Base-by-base conservation (phyloP, 2,797 vertebrate species). In the Hippoglossus hippoglossus region DNA sequence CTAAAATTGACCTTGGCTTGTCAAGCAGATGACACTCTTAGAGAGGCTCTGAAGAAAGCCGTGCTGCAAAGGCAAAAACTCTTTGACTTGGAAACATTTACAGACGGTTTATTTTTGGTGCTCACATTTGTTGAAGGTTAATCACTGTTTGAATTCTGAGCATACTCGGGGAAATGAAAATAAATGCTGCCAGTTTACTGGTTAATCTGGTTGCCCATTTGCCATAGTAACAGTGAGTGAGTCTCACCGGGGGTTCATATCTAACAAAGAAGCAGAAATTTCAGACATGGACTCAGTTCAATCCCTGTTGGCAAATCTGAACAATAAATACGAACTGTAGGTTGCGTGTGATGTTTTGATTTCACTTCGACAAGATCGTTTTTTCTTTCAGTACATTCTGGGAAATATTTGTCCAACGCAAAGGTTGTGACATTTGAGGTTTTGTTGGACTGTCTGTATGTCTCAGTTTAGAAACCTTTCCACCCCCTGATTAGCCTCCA, bases 401-500 rank as follows among this genome's bases (percentile, higher is more conserved):
- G 55, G 25, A 61, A 81, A 67, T 46, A 60, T 76, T 81, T 11
- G 15, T 58, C 26, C 67, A 6, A 71, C 44, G 54, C 62, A 80
- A 87, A 84, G 82, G 83, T 81, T 61, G 26, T 58, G 79, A 80
- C 77, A 81, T 84, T 86, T 84, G 66, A 62, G 63, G 58, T 66
- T 80, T 67, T 61, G 67, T 77, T 71, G 65, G 73, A 63, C 79
- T 4, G 65, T 82, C 59, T 80, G 70, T 65, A 59, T 51, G 70
- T 83, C 77, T 75, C 84, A 74, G 76, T 83, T 77, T 65, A 62
- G 60, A 77, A 85, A 68, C 67, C 73, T 21, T 74, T 77, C 71
- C 69, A 49, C 69, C 81, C 62, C 47, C 69, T 78, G 80, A 86
- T 89, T 89, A 82, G 83, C 82, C 79, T 84, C 73, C 73, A 44